Conservation (phyloP, 1,140 invertebrate species). For the Eueides isabella region DNA sequence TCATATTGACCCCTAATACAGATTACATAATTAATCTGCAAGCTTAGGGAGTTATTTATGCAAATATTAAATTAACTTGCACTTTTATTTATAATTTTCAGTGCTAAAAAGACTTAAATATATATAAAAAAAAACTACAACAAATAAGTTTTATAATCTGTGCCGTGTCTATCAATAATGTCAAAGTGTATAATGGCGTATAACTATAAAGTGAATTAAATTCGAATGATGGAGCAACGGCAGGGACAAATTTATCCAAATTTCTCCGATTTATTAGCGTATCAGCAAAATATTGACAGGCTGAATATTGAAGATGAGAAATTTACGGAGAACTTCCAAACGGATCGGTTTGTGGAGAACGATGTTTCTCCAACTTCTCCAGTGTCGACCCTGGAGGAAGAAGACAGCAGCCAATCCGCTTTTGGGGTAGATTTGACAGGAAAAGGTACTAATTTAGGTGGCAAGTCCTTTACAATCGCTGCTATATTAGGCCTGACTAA, state of each 20-base stretch:
- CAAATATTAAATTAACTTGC: not conserved
- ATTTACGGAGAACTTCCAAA: conserved; percentile 45
- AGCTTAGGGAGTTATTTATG: not conserved
- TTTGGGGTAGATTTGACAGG: conserved; percentile 73
- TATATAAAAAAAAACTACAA: conserved; percentile 13
- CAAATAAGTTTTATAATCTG: conserved; percentile 18
- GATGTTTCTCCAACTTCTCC: conserved; percentile 39
- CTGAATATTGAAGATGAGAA: conserved; percentile 52
- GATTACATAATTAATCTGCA: conserved; percentile 36
- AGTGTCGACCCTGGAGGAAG: conserved; percentile 58
- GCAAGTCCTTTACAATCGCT: conserved; percentile 75
- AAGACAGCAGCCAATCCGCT: conserved; percentile 63
- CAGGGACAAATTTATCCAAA: conserved; percentile 61
- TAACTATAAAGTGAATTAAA: conserved; percentile 54
- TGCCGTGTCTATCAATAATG: conserved; percentile 33
- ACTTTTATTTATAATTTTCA: not conserved
- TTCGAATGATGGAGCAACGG: conserved; percentile 60
- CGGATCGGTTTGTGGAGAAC: conserved; percentile 49
- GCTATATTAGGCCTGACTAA: conserved; percentile 72
- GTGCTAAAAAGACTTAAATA: not conserved
- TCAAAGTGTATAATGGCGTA: conserved; percentile 40
- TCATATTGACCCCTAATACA: conserved; percentile 44
- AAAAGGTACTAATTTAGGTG: conserved; percentile 66
- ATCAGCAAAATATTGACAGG: conserved; percentile 60
- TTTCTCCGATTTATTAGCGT: conserved; percentile 60